A percentile compares a stretch with the other conserved stretches of the same genome.
These are phyloP conservation scores for Trogon surrucura DNA, from an alignment of 2,113 vertebrate species.

Conservation along the genomic window DNA sequence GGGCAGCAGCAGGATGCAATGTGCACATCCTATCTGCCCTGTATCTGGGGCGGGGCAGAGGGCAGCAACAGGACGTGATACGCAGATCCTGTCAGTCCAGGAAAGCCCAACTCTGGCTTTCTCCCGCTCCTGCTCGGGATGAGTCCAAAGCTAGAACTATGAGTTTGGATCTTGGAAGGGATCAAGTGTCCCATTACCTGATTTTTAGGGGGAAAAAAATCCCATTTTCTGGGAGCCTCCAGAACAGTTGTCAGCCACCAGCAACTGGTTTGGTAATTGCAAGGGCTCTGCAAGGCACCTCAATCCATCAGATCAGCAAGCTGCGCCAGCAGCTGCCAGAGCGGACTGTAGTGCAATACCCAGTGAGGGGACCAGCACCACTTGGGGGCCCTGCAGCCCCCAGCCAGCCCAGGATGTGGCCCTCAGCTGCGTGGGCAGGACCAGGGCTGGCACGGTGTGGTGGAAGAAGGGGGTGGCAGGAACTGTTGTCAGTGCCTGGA, in stretches of 20 bases:
- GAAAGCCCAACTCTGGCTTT: not conserved
- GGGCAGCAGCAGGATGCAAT: not conserved
- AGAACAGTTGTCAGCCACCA: not conserved
- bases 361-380: rapidly evolving
- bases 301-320: rapidly evolving
- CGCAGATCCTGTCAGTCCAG: not conserved
- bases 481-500: not conserved
- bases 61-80: not conserved
- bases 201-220: not conserved
- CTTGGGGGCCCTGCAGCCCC: not conserved
- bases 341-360: rapidly evolving
- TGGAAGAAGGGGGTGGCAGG: not conserved
- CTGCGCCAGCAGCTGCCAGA: rapidly evolving
- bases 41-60: not conserved
- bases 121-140: not conserved
- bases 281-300: not conserved
- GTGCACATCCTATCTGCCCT: rapidly evolving
- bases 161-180: not conserved
- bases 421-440: not conserved
- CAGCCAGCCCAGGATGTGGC: not conserved
- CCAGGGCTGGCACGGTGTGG: rapidly evolving
- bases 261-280: not conserved
- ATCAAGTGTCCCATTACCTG: not conserved
- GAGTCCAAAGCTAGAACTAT: not conserved
- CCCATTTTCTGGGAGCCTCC: not conserved